These are phyloP conservation scores for Drosophila insularis DNA, from an alignment of 1,140 invertebrate genomes.

Conservation along the genomic window DNA sequence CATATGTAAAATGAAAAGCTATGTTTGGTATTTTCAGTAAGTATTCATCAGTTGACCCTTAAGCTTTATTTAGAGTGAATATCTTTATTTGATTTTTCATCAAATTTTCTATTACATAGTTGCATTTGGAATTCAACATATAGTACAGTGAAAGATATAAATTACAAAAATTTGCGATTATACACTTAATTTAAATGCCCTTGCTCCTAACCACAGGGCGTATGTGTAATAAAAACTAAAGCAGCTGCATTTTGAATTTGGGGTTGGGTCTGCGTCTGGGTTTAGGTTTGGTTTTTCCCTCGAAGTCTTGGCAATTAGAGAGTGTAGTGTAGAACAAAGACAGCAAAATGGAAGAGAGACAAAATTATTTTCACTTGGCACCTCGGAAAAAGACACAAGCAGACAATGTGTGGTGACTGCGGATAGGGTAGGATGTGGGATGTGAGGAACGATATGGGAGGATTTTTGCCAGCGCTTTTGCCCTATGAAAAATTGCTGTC, in stretches of 20 bases:
- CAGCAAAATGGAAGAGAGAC: constrained; percentile 35
- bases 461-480: constrained; percentile 66
- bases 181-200: constrained; percentile 32
- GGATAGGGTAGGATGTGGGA: background rate
- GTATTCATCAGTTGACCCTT: too few relatives aligned
- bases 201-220: constrained; percentile 55
- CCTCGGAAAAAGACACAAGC: constrained; percentile 54
- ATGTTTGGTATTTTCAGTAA: too few relatives aligned
- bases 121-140: background rate
- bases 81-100: too few relatives aligned
- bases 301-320: constrained; percentile 75
- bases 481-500: constrained; percentile 80
- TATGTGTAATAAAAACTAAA: constrained; percentile 58
- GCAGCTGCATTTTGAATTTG: constrained; percentile 32
- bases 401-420: constrained; percentile 14
- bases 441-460: constrained; percentile 8
- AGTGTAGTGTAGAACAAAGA: constrained; percentile 68
- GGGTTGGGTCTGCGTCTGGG: constrained; percentile 35
- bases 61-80: too few relatives aligned
- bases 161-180: constrained; percentile 31
- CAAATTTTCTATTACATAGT: background rate
- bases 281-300: constrained; percentile 18
- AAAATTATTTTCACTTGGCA: constrained; percentile 79
- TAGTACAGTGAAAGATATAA: constrained; percentile 10
- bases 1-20: too few relatives aligned